Evolutionary conservation across 2,113 vertebrate genomes (phyloP).

Genomic region (Periophthalmodon schlosseri): DNA sequence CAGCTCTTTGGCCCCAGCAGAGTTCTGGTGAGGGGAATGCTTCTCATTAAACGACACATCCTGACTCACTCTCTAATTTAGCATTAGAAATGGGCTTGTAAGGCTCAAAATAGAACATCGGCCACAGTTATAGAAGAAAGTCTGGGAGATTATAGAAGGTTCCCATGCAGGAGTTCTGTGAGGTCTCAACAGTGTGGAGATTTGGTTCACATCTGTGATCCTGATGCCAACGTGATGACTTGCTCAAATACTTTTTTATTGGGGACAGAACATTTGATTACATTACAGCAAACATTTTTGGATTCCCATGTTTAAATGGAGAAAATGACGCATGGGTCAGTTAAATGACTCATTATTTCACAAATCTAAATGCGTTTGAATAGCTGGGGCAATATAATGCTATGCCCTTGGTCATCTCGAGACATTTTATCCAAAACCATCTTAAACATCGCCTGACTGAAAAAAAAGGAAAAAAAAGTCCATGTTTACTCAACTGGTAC

Average conservation of each 20-base stretch:
- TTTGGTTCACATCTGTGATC: conserved; percentile 37
- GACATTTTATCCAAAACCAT: no score
- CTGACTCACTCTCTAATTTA: conserved; percentile 63
- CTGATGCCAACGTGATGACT: background rate
- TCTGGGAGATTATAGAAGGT: conserved; percentile 25
- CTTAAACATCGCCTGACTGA: background rate
- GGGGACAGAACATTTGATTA: background rate
- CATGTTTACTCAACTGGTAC: background rate
- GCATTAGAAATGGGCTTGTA: conserved; percentile 47
- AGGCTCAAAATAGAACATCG: conserved; percentile 61
- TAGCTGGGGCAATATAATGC: background rate
- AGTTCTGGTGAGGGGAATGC: conserved; percentile 49
- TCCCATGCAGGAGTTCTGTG: conserved; percentile 30
- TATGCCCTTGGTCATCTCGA: background rate
- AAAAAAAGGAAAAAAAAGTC: no score
- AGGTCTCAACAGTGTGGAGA: conserved; percentile 44
- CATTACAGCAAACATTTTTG: background rate
- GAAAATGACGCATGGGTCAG: background rate
- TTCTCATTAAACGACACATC: conserved; percentile 61
- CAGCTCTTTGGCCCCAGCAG: conserved; percentile 45
- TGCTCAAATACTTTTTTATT: background rate
- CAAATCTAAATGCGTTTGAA: background rate
- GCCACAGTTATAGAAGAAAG: conserved; percentile 25
- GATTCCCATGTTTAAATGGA: background rate
- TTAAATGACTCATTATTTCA: background rate